Conservation (phyloP, 1,140 invertebrate genomes). For the Scylla paramamosain region DNA sequence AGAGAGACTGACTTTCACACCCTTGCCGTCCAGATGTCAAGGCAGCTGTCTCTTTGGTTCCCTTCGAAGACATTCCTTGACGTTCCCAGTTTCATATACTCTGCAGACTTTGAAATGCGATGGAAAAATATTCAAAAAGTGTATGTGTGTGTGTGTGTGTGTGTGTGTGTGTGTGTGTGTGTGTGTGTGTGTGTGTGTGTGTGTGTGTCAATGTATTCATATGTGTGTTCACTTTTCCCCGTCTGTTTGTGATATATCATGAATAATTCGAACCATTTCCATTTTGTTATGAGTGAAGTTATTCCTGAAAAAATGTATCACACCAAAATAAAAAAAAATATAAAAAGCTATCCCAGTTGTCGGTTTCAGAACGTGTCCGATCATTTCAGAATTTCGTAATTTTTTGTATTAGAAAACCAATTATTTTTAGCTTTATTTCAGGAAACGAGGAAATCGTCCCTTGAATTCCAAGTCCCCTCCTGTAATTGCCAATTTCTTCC, state of each 20-base stretch:
- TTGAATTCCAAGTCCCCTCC: background rate
- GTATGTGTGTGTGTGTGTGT: background rate
- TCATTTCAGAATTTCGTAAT: background rate
- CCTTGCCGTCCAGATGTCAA: background rate
- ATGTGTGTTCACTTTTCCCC: background rate
- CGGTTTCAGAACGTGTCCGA: background rate
- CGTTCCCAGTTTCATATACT: background rate
- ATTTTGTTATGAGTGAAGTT: background rate
- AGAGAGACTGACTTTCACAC: background rate
- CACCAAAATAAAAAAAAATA: background rate
- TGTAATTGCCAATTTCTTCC: background rate
- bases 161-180: slow-evolving; percentile 10
- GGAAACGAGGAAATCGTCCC: background rate
- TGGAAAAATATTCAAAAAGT: background rate
- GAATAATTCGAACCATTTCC: background rate
- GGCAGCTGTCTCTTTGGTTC: background rate
- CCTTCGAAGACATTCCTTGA: background rate
- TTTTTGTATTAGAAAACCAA: background rate
- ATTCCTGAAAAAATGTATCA: background rate
- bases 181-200: background rate
- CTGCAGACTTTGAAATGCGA: background rate
- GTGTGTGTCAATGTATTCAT: background rate
- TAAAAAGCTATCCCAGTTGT: background rate
- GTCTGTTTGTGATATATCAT: no score
- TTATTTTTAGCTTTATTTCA: background rate